A percentile compares a stretch with the other conserved stretches of the same genome.
These are phyloP conservation scores for Pavo muticus DNA, from an alignment of 2,113 vertebrate genomes.

Conservation along the genomic window DNA sequence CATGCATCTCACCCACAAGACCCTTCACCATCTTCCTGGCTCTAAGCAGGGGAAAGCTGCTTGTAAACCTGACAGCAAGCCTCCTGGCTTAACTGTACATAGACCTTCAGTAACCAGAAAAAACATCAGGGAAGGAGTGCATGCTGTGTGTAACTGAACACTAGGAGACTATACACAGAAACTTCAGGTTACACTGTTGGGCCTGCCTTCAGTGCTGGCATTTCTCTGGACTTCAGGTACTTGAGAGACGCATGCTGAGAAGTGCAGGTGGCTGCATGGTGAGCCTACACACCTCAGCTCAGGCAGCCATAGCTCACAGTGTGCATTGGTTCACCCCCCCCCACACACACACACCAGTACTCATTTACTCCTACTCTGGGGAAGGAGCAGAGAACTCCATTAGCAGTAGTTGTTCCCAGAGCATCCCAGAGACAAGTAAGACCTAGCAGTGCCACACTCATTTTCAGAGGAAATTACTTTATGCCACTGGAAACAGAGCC, in stretches of 20 bases:
- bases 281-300: neutral
- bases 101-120: neutral
- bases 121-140: neutral
- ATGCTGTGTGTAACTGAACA: neutral
- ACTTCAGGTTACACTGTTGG: neutral
- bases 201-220: neutral
- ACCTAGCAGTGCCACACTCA: neutral
- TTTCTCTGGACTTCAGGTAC: neutral
- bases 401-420: neutral
- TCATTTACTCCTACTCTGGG: neutral
- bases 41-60: neutral
- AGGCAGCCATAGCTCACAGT: neutral
- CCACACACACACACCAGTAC: neutral
- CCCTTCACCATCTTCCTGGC: too few species aligned
- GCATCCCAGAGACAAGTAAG: slow-evolving; percentile 16
- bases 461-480: slow-evolving; percentile 45
- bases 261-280: neutral
- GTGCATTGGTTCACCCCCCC: neutral
- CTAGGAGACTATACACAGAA: neutral
- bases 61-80: neutral
- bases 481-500: slow-evolving; percentile 4
- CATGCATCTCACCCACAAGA: too few species aligned
- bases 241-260: neutral
- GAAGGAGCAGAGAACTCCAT: neutral
- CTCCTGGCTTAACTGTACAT: neutral